These are phyloP conservation scores for Podotricha telesiphe DNA, from an alignment of 2,888 invertebrate genomes.

Conservation along the genomic window DNA sequence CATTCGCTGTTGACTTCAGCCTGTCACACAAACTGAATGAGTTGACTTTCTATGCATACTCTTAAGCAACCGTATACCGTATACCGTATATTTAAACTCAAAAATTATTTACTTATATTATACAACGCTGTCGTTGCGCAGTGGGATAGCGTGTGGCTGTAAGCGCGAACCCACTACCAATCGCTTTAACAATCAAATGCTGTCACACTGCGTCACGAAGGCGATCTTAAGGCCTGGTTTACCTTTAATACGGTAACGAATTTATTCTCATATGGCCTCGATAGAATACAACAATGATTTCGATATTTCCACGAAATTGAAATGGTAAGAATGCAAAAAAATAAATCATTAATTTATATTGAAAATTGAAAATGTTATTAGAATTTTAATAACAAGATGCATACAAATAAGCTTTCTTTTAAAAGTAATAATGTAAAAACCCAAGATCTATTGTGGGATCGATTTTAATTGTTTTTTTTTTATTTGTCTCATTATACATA, in stretches of 20 bases:
- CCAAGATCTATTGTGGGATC: too few relatives aligned
- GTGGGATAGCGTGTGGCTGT: too few relatives aligned
- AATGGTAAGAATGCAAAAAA: not conserved
- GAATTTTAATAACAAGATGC: not conserved
- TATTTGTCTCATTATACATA: too few relatives aligned
- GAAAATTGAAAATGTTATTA: not conserved
- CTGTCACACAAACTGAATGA: conserved; percentile 23
- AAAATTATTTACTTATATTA: not conserved
- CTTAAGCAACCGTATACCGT: not conserved
- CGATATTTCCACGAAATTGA: not conserved
- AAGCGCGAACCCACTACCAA: too few relatives aligned
- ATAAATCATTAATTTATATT: conserved; percentile 1
- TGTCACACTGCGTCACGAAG: too few relatives aligned
- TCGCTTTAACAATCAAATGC: too few relatives aligned
- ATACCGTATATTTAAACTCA: not conserved
- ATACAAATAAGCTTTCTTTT: not conserved
- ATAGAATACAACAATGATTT: too few relatives aligned
- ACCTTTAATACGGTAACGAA: too few relatives aligned
- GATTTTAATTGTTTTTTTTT: too few relatives aligned
- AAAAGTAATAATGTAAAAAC: not conserved
- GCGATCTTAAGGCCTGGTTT: too few relatives aligned
- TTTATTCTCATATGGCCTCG: too few relatives aligned
- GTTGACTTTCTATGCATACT: conserved; percentile 16
- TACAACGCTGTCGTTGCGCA: too few relatives aligned
- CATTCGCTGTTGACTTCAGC: conserved; percentile 20